A percentile compares a stretch with the other conserved stretches of the same genome.
These are phyloP conservation scores for Pelagia noctiluca DNA, from an alignment of 30 jellyfish, hydroid and myxozoan genomes.

Conservation along the genomic window DNA sequence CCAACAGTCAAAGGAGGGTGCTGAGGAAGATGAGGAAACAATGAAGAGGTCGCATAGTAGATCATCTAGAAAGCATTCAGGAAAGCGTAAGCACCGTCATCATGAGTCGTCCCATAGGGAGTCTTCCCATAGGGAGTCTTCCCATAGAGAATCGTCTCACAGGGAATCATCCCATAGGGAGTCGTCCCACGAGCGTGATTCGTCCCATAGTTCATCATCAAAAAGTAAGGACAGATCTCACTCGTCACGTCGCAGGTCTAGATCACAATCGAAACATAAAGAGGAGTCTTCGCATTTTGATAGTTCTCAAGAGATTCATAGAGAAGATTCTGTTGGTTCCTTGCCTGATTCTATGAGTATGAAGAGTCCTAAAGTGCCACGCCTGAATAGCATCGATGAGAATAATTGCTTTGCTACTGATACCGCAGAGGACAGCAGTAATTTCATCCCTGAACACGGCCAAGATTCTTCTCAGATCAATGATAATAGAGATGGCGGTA, in stretches of 20 bases:
- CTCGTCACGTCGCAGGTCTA: not conserved
- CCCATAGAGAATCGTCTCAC: not conserved
- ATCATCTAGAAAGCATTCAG: not conserved
- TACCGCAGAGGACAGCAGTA: not conserved
- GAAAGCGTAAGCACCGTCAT: not conserved
- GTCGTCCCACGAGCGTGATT: not conserved
- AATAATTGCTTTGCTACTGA: not conserved
- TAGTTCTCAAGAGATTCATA: not conserved
- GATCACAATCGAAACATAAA: not conserved
- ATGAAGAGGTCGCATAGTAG: not conserved
- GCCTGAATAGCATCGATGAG: not conserved
- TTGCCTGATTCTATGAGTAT: not conserved
- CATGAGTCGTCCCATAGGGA: not conserved
- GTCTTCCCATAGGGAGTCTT: not conserved
- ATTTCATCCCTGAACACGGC: not conserved
- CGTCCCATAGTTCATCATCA: not conserved
- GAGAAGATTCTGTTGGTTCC: not conserved
- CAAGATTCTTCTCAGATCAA: too few relatives aligned
- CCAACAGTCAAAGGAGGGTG: slow-evolving; percentile 28
- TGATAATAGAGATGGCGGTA: too few relatives aligned
- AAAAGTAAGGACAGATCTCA: not conserved
- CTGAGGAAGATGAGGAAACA: not conserved
- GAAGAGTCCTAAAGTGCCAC: not conserved
- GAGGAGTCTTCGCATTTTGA: not conserved
- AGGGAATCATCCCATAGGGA: not conserved